Evolutionary conservation across 2,888 invertebrate species (phyloP).

Genomic region (Tipula confusa): DNA sequence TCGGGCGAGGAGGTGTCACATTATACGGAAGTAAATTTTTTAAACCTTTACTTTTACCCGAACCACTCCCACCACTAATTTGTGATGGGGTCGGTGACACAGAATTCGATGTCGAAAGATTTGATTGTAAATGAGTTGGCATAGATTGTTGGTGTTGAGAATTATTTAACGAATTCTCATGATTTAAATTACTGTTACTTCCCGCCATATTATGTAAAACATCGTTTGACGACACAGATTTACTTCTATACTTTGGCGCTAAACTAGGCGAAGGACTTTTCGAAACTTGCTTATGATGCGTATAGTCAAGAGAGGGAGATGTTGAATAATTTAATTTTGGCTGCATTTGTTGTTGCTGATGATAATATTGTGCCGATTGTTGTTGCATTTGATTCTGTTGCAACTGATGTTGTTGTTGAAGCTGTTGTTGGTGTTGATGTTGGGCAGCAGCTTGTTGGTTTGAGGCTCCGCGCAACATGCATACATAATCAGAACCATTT

Average conservation of each 20-base stretch:
- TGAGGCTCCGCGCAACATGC: slow-evolving; percentile 63
- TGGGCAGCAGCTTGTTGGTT: slow-evolving; percentile 29
- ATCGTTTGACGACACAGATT: background rate
- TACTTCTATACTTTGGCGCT: background rate
- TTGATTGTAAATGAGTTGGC: slow-evolving; percentile 21
- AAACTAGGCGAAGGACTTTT: background rate
- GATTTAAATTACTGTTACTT: background rate
- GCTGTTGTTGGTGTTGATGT: background rate
- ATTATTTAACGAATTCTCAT: background rate
- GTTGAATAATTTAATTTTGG: background rate
- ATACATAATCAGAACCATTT: slow-evolving; percentile 76
- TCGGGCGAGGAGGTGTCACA: slow-evolving; percentile 80
- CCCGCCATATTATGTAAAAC: background rate
- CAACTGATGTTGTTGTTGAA: slow-evolving; percentile 29
- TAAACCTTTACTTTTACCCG: slow-evolving; percentile 53
- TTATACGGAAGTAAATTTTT: slow-evolving; percentile 78
- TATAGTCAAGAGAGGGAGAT: background rate
- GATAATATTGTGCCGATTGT: background rate
- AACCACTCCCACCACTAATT: slow-evolving; percentile 58
- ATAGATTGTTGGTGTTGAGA: slow-evolving; percentile 27
- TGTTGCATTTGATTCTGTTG: slow-evolving; percentile 5
- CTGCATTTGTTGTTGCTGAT: background rate
- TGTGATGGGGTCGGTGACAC: slow-evolving; percentile 65
- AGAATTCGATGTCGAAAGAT: slow-evolving; percentile 40
- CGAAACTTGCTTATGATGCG: background rate